A percentile compares a stretch with the other conserved stretches of the same genome.
These are phyloP conservation scores for Drosophila triauraria DNA, from an alignment of 1,140 invertebrate genomes.

Conservation along the genomic window DNA sequence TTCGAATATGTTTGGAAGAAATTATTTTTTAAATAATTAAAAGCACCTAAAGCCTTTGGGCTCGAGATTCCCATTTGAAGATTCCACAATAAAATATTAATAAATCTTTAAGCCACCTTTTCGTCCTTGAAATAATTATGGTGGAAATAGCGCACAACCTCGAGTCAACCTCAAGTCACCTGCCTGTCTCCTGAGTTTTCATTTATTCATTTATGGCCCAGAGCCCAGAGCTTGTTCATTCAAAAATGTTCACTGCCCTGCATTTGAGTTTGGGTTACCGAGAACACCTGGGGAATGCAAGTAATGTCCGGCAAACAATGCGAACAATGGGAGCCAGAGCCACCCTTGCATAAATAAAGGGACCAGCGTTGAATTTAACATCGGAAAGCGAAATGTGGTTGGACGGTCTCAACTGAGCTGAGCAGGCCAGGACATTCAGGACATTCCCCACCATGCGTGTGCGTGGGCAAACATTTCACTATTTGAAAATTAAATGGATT, in stretches of 20 bases:
- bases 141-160: background rate
- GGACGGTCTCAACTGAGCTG: background rate
- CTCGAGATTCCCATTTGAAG: background rate
- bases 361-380: conserved; percentile 48
- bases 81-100: background rate
- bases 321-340: conserved; percentile 33
- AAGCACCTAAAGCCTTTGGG: too few relatives aligned
- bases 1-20: too few relatives aligned
- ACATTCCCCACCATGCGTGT: conserved; percentile 33
- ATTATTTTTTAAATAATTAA: background rate
- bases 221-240: background rate
- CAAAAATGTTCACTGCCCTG: conserved; percentile 8
- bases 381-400: conserved; percentile 16
- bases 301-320: conserved; percentile 52
- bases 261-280: conserved; percentile 14
- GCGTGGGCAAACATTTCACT: conserved; percentile 68
- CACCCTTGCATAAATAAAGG: conserved; percentile 47
- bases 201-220: conserved; percentile 31
- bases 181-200: conserved; percentile 17
- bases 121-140: conserved; percentile 8
- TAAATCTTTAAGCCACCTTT: background rate
- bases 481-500: conserved; percentile 83
- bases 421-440: conserved; percentile 18
- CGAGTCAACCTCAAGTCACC: conserved; percentile 2
- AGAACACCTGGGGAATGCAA: conserved; percentile 37